Base-by-base conservation (phyloP, 2,797 vertebrate species). In the Menidia menidia region DNA sequence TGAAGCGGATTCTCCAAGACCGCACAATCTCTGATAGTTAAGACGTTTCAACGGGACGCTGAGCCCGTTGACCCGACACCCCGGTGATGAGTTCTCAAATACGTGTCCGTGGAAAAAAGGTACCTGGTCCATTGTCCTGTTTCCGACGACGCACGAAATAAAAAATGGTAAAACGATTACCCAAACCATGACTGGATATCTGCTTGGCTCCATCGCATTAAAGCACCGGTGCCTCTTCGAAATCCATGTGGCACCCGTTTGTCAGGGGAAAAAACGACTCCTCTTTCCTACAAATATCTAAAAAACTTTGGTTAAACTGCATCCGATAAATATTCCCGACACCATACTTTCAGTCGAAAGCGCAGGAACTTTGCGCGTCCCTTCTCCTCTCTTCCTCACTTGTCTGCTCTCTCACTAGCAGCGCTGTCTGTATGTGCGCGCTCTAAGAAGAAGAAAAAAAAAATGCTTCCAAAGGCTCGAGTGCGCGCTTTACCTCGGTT, bases 101-200 rank as follows among this genome's bases (percentile, higher is more conserved):
- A 96, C 94, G 64, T 96, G 94, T 1, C 96, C 96, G 31, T 92
- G 91, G 75, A 96, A 96, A 33, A 94, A 91, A 4, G 95, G 95
- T 33, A 92, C 81, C 58, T 56, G 88, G 60, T 92, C 90, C 66
- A 57, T 75, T 52, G 93, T 91, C 61, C 88, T 87, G 84, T 94
- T 93, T 33, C 91, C 92, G 25, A 89, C 60, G 35, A 82, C 89
- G 62, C 87, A 84, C 60, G 82, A 80, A 63, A 89, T 52, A 62
- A 89, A 86, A 67, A 87, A 66, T n/a, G 89, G 81, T 11, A 94
- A 58, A 70, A 95, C 64, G 45, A 87, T 78, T 61, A 90, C 79
- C 93, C 92, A 92, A 75, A 94, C 88, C 93, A 94, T 94, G 91
- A 56, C 81, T 90, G 80, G 45, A 59, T 80, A 12, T 74, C 42